Conservation (phyloP, 30 jellyfish, hydroid and myxozoan species). For the Cassiopea andromeda region DNA sequence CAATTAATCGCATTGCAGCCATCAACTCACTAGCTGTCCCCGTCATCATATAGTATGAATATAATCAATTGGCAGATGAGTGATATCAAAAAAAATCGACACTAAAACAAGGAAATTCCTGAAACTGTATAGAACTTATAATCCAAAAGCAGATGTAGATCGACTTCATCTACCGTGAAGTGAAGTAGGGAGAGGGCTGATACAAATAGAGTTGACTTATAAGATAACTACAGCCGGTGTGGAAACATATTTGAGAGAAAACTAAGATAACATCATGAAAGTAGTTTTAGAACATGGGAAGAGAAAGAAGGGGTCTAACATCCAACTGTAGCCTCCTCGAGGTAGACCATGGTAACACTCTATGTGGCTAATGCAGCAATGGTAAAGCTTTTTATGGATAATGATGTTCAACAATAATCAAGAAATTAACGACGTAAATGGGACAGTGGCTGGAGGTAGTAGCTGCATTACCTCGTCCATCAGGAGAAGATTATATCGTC, state of each 20-base stretch:
- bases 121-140: conserved; percentile 19
- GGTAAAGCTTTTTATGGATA: no score
- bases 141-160: conserved; percentile 46
- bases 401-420: no score
- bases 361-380: no score
- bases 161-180: conserved; percentile 28
- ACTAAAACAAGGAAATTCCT: conserved; percentile 34
- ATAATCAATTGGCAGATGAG: conserved; percentile 34
- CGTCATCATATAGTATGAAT: conserved; percentile 23
- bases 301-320: not conserved
- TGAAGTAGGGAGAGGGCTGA: conserved; percentile 31
- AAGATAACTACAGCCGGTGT: not conserved
- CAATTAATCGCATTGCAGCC: conserved; percentile 35
- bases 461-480: no score
- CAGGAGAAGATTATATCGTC: no score
- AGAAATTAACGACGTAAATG: no score
- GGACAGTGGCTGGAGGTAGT: no score
- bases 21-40: conserved; percentile 46
- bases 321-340: no score
- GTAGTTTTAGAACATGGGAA: conserved; percentile 9
- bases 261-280: conserved; percentile 11
- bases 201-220: conserved; percentile 21
- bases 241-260: not conserved
- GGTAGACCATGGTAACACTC: no score
- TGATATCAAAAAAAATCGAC: conserved; percentile 35